A percentile compares a stretch with the other conserved stretches of the same genome.
Conservation (phyloP, 2,797 vertebrate genomes). For the Podarcis lilfordi region DNA sequence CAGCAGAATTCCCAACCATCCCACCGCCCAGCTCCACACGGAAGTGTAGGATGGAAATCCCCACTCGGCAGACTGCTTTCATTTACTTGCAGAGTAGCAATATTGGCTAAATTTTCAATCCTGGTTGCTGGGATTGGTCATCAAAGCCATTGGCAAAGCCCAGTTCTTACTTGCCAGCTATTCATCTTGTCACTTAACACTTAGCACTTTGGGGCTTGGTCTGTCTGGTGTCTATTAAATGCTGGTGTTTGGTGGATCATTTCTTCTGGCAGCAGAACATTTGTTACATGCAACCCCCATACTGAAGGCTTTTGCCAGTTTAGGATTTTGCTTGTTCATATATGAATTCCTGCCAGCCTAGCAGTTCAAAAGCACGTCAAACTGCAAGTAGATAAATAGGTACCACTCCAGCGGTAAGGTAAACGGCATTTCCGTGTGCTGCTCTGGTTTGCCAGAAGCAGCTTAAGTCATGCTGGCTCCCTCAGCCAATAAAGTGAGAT, state of each 20-base stretch:
- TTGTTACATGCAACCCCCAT: neutral
- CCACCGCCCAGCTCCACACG: neutral
- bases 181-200: neutral
- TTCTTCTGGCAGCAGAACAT: neutral
- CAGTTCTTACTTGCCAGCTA: neutral
- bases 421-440: fast-evolving
- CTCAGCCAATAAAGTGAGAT: no score
- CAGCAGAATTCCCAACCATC: neutral
- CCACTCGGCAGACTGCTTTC: no score
- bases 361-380: no score
- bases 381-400: no score
- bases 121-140: neutral
- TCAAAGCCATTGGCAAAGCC: neutral
- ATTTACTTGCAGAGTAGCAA: neutral
- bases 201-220: neutral
- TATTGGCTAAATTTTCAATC: neutral
- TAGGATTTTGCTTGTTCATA: neutral
- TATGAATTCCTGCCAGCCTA: no score
- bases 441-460: no score
- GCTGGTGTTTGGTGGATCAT: neutral
- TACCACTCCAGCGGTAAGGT: no score
- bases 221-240: neutral
- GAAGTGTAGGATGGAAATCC: neutral
- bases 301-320: neutral
- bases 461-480: no score